These are phyloP conservation scores for Salminus brasiliensis DNA, from an alignment of 2,113 vertebrate species.

Conservation along the genomic window DNA sequence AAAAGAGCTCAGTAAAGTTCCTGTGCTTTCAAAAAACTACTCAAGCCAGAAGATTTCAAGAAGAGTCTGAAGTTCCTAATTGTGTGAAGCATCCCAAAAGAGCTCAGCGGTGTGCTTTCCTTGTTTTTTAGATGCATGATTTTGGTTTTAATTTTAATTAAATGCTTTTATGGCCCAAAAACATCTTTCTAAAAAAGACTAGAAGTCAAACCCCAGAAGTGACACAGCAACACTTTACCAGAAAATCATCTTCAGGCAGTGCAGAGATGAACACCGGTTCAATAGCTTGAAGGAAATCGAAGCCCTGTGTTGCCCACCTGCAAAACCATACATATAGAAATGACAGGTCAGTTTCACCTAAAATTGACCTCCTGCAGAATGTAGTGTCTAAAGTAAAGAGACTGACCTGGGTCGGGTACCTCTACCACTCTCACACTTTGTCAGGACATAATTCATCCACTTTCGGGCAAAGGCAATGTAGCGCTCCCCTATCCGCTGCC, in stretches of 20 bases:
- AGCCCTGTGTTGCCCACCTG: slow-evolving; percentile 99
- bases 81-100: too few relatives aligned
- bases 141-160: too few relatives aligned
- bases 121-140: too few relatives aligned
- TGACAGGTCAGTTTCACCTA: too few relatives aligned
- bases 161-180: too few relatives aligned
- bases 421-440: slow-evolving; percentile 96
- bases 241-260: slow-evolving; percentile 96
- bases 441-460: slow-evolving; percentile 98
- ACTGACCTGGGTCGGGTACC: slow-evolving; percentile 95
- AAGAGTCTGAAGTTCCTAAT: too few relatives aligned
- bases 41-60: too few relatives aligned
- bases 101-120: too few relatives aligned
- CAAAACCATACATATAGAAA: not conserved
- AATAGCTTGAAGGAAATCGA: slow-evolving; percentile 98
- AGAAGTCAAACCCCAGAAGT: too few relatives aligned
- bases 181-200: too few relatives aligned
- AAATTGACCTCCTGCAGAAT: not conserved
- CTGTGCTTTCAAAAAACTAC: too few relatives aligned
- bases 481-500: slow-evolving; percentile 94
- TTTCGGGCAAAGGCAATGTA: slow-evolving; percentile 96
- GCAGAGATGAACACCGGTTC: slow-evolving; percentile 97
- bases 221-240: slow-evolving; percentile 78
- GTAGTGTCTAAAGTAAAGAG: not conserved
- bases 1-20: too few relatives aligned